Evolutionary conservation across 2,888 invertebrate species (phyloP), one percentile per base, ranked within the genome.

Genomic region (Cryptocephalus primarius): DNA sequence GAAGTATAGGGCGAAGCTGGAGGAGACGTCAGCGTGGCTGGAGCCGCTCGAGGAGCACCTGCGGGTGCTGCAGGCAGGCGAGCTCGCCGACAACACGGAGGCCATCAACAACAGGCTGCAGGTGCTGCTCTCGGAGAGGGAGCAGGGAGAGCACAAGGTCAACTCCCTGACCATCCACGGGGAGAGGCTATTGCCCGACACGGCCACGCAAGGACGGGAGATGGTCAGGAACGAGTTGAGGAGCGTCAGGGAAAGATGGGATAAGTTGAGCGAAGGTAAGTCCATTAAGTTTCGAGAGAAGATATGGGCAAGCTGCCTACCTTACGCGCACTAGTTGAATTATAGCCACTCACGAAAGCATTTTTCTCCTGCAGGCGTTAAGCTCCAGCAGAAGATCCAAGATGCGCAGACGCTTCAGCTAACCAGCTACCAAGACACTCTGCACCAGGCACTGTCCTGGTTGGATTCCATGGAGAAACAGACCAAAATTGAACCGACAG

Each of bases 141-240:
- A 93, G 56, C 85, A 88, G 62, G 90, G 89, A 1, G 85, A 88
- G 58, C 82, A 83, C 58, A 82, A 87, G 57, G 75, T 95, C 33
- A 78, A 80, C 45, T 78, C 82, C 36, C 70, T 92, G 12, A 83
- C 85, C 10, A 76, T 82, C 3, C 77, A 85, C 1, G 91, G 91
- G 2, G 95, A 96, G 63, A 84, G 86, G 65, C 79, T 95, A n/a
- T 77, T 92, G 50, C 89, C 93, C 0, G 91, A 92, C 67, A 96
- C 94, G 2, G 88, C 93, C 9, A 85, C 94, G 0, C 83, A 84
- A 57, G 95, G 95, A 1, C 79, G 95, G 51, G 95, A 96, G 67
- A 80, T 78, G 44, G 84, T 95, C 46, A 79, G 95, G n/a, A 81
- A 85, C 54, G 88, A 93, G 65, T 72, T 94, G 47, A 77, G 90